Conservation (phyloP, 2,888 invertebrate species). For the Idaea biselata region DNA sequence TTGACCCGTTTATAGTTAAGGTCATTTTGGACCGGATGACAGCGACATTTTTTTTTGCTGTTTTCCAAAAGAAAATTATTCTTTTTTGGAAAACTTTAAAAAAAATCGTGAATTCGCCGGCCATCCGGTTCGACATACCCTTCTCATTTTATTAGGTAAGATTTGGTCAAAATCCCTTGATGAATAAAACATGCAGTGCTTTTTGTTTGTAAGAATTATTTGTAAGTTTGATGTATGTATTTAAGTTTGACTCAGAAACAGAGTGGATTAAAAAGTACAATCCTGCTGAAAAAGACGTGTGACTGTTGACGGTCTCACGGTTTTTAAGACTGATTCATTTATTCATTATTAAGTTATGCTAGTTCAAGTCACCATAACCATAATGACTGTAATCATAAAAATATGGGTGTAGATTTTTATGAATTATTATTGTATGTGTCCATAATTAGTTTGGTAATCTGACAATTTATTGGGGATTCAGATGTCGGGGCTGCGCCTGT, state of each 20-base stretch:
- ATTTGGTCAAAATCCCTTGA: slow-evolving; percentile 58
- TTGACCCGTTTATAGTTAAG: slow-evolving; percentile 30
- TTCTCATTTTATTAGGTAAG: slow-evolving; percentile 4
- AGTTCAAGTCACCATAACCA: slow-evolving; percentile 71
- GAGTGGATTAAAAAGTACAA: slow-evolving; percentile 57
- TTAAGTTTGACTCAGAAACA: slow-evolving; percentile 75
- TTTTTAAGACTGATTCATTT: slow-evolving; percentile 79
- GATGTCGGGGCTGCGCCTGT: background rate
- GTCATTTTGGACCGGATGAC: slow-evolving; percentile 16
- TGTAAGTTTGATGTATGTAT: slow-evolving; percentile 63
- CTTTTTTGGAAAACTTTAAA: no score
- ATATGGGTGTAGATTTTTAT: slow-evolving; percentile 49
- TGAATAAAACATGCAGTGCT: slow-evolving; percentile 69
- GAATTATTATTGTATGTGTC: slow-evolving; percentile 51
- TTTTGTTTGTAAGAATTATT: slow-evolving; percentile 63
- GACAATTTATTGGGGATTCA: background rate
- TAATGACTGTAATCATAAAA: slow-evolving; percentile 53
- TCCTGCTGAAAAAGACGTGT: slow-evolving; percentile 53
- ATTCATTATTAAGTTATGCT: slow-evolving; percentile 76
- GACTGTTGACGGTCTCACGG: slow-evolving; percentile 53
- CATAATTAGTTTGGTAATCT: slow-evolving; percentile 30
- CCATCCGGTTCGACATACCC: no score
- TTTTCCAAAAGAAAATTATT: no score
- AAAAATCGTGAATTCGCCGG: no score
- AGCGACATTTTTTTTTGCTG: no score